Evolutionary conservation across 2,888 invertebrate genomes (phyloP), one percentile per base, ranked within the genome.

Genomic region (Drosophila percnosoma): DNA sequence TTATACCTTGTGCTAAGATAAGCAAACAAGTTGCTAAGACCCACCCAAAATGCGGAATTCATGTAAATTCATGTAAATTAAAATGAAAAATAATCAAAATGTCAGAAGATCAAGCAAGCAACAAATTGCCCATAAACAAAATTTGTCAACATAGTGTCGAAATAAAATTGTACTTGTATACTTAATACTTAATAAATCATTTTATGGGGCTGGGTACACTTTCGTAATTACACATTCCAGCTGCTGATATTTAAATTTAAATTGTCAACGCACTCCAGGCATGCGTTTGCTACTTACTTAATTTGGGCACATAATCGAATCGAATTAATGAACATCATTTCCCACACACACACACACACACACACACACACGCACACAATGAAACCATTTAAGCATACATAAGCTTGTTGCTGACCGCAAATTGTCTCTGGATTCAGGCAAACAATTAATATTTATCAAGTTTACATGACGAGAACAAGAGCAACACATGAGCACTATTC

Each of bases 401-500:
- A 18, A 24, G 27, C 51, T 49, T 68, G 62, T 60, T 61, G 72
- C 66, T 87, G 85, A 90, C 85, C 85, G 78, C 81, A 87, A 90
- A 85, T 73, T 81, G 89, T 87, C 78, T 57, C 55, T 58, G 76
- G 54, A 63, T 75, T 75, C 61, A 59, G 71, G 48, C 76, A 60
- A 61, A 78, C 85, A 87, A 85, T 90, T 89, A 89, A 89, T 85
- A 90, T 90, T 87, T 85, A 90, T 85, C 84, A 87, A 70, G 73
- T 67, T 58, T 64, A 75, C 63, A 76, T 52, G 65, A 58, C 48
- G 29, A 52, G 59, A 63, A 61, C 63, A 27, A 33, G 68, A 27
- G 52, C 53, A 42, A 42, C n/a, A 58, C 40, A 63, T 45, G 36
- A 49, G 34, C 31, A 40, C 8, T 18, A 54, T 34, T 24, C 45